Conservation (phyloP, 2,888 invertebrate genomes). For the Hyalella azteca region DNA sequence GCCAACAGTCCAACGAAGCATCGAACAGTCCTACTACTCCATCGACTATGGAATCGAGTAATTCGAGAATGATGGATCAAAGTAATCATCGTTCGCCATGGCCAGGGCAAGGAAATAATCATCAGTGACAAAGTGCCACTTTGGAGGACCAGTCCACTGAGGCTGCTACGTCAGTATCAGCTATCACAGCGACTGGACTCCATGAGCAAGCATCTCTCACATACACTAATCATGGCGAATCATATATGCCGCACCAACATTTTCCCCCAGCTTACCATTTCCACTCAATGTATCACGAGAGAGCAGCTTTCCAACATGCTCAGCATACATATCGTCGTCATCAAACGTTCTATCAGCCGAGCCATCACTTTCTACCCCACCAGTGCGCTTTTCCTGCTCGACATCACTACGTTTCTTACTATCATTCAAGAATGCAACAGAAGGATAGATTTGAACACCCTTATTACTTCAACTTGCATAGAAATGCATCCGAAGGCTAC, state of each 20-base stretch:
- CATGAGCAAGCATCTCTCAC: conserved; percentile 12
- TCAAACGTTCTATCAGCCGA: background rate
- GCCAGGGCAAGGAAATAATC: conserved; percentile 5
- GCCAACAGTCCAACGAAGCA: conserved; percentile 25
- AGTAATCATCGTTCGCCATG: background rate
- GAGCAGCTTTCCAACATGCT: conserved; percentile 12
- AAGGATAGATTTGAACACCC: background rate
- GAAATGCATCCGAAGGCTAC: background rate
- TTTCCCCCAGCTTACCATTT: background rate
- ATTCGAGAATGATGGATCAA: background rate
- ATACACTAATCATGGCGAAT: background rate
- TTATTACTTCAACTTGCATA: background rate
- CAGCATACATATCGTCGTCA: conserved; percentile 30
- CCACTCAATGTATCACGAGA: conserved; percentile 12
- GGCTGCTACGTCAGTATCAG: background rate
- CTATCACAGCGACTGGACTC: conserved; percentile 5
- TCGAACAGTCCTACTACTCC: conserved; percentile 11
- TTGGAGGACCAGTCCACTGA: conserved; percentile 23
- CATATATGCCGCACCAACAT: conserved; percentile 16
- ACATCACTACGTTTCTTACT: conserved; percentile 8
- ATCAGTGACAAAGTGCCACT: conserved; percentile 32
- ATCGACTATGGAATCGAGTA: background rate
- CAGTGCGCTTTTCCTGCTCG: conserved; percentile 1
- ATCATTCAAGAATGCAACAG: conserved; percentile 5
- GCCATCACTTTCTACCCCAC: conserved; percentile 7